Evolutionary conservation across 2,888 invertebrate species (phyloP), one percentile per base, ranked within the genome.

Genomic region (Allophyes oxyacanthae): DNA sequence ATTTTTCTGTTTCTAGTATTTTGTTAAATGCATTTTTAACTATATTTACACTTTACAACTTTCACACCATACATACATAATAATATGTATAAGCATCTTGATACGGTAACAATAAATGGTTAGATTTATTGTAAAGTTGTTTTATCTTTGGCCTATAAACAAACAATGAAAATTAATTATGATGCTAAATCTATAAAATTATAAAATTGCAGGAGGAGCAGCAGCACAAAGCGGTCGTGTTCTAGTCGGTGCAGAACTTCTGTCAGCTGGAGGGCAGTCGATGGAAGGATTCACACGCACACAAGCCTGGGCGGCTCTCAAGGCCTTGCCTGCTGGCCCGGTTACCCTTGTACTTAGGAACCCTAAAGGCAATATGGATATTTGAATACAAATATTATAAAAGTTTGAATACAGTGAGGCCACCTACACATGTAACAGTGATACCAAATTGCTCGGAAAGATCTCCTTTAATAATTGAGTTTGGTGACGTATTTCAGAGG

Each of bases 281-380:
- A 96, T 98, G 82, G 96, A 96, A 65, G 95, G 96, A 61, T 96
- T 98, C 95, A 97, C 98, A n/a, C 96, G 99, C 79, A 98, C 98
- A 73, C 98, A 98, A 91, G 98, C 98, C 50, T 99, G 99, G 99
- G 97, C 97, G 74, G 96, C 97, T 62, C 97, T 99, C 94, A 99
- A 99, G 90, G 97, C 97, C 79, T 90, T 99, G 70, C 97, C 98
- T 50, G 96, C 97, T 83, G 99, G 99, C 54, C 96, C 96, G 82
- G 96, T 98, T 67, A 95, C 95, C 65, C 92, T 97, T 59, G 86
- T 93, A 55, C 87, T 94, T 61, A 88, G 85, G 74, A 93, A 93
- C 76, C 91, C 92, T 72, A 81, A 77, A 69, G 75, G 72, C 71
- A 76, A 73, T 61, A 66, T 65, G 42, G 13, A 64, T 46, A 53